Evolutionary conservation across 2,888 invertebrate genomes (phyloP).

Genomic region (Ectobius pallidus): DNA sequence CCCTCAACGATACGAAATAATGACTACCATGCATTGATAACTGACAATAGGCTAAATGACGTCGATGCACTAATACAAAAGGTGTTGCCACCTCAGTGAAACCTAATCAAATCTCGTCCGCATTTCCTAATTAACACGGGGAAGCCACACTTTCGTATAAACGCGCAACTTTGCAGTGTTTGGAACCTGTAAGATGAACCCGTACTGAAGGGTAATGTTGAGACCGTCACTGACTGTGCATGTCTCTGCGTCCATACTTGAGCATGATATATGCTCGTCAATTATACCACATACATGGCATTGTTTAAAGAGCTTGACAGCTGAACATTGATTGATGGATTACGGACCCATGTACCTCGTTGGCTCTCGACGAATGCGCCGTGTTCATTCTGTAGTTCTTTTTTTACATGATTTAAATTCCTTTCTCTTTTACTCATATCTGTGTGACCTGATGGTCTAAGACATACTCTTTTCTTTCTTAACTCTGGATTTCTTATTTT

Average conservation of each 20-base stretch:
- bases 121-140: too few species aligned
- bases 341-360: conserved; percentile 22
- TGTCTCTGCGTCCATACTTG: not conserved
- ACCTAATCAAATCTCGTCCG: too few species aligned
- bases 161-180: not conserved
- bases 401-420: conserved; percentile 11
- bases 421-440: conserved; percentile 7
- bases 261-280: conserved; percentile 34
- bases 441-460: not conserved
- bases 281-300: conserved; percentile 39
- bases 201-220: not conserved
- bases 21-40: too few species aligned
- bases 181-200: not conserved
- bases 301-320: conserved; percentile 40
- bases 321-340: conserved; percentile 39
- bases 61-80: too few species aligned
- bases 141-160: too few species aligned
- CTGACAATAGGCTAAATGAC: too few species aligned
- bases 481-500: not conserved
- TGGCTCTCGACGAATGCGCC: conserved; percentile 26
- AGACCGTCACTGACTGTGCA: not conserved
- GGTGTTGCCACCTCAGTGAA: too few species aligned
- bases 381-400: conserved; percentile 3
- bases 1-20: too few species aligned
- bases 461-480: not conserved